phyloP scores from a whole-genome alignment of 2,113 vertebrate genomes.

The Vulpes vulpes region DNA sequence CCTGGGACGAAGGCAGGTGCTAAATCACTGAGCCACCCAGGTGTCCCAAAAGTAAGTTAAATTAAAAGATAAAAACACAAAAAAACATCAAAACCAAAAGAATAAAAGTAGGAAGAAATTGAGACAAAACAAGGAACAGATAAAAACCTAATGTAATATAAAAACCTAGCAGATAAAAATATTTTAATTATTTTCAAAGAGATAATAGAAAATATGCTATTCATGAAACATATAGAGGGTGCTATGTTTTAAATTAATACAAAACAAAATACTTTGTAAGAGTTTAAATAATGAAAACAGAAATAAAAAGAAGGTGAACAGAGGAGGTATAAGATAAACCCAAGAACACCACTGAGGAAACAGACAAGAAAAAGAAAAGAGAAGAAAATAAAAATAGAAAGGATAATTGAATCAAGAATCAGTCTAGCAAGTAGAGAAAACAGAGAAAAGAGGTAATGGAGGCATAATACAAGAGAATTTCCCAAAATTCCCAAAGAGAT shows the following conservation, averaged over 20 bases:
- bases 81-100: neutral
- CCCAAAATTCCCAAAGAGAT: neutral
- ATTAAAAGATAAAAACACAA: neutral
- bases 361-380: neutral
- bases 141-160: neutral
- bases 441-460: neutral
- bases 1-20: too few species aligned
- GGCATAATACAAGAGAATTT: neutral
- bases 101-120: neutral
- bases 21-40: too few species aligned
- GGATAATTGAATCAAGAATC: neutral
- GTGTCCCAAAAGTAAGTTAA: neutral
- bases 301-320: neutral
- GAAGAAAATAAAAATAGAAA: neutral
- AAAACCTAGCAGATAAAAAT: neutral
- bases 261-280: neutral
- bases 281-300: slow-evolving; percentile 10
- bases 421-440: neutral
- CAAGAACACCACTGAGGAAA: neutral
- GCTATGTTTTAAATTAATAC: neutral
- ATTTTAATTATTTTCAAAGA: neutral
- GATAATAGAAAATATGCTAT: neutral
- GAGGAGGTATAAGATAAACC: neutral
- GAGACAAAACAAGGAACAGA: neutral
- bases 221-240: neutral